Conservation (phyloP, 2,113 vertebrate species). For the Aplodontia rufa region DNA sequence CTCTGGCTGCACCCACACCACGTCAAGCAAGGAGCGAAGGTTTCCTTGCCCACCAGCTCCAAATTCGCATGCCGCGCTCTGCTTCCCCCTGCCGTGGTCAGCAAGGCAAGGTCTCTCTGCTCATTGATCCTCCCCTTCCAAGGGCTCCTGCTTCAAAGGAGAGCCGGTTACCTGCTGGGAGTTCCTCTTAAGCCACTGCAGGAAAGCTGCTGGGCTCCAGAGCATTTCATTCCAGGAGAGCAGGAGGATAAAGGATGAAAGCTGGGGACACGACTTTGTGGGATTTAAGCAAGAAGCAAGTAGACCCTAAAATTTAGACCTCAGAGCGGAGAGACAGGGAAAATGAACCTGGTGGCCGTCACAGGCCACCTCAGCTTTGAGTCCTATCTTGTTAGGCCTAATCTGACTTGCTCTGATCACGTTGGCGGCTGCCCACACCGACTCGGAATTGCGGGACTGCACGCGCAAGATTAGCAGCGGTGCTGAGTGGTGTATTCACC, state of each 20-base stretch:
- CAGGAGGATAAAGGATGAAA: constrained; percentile 41
- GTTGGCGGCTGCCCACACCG: neutral
- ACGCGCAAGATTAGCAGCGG: constrained; percentile 49
- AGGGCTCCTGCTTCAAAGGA: neutral
- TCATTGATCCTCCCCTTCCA: neutral
- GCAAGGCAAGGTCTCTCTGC: neutral
- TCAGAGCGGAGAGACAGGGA: constrained; percentile 14
- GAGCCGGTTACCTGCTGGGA: neutral
- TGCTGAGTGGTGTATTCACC: constrained; percentile 15
- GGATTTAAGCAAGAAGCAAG: constrained; percentile 63
- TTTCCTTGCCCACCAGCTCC: neutral
- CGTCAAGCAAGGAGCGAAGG: accelerated
- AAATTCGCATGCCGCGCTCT: neutral
- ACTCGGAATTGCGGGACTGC: constrained; percentile 36
- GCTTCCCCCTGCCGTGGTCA: neutral
- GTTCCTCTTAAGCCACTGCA: constrained; percentile 41
- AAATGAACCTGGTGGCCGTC: neutral
- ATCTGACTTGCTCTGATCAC: constrained; percentile 37
- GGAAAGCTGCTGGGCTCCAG: neutral
- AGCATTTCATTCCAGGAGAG: constrained; percentile 44
- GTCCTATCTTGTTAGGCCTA: constrained; percentile 38
- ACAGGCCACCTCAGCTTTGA: neutral
- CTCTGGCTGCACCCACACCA: accelerated
- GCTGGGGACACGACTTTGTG: neutral
- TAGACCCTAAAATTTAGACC: constrained; percentile 63